Base-by-base conservation (phyloP, 2,888 invertebrate genomes). In the Pollenia griseotomentosa region DNA sequence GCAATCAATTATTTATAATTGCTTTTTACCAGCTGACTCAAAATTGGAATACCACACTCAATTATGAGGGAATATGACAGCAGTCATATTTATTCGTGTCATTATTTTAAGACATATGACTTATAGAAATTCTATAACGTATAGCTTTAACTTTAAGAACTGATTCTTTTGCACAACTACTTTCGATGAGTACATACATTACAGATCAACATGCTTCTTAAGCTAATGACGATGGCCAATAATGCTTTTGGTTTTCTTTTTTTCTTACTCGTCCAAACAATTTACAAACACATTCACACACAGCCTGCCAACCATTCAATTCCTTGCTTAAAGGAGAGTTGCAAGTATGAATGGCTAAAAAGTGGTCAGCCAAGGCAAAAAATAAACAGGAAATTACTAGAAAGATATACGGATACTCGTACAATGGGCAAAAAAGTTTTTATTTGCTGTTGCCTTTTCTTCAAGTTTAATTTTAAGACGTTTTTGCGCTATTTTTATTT, bases 141-240 rank as follows among this genome's bases (percentile, higher is more conserved):
- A n/a, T n/a, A n/a, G n/a, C n/a, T n/a, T 33, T 6, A 33, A 0
- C 33, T 10, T 11, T 0, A 73, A 33, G 42, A 65, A 44, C 4
- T 19, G 23, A 79, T 79, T 23, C 33, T 19, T 81, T 73, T 23
- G 0, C 8, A 55, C 46, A 16, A 14, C 73, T 73, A 55, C 1
- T 10, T 7, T 5, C 46, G 9, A 46, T 40, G n/a, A 14, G 44
- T 46, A 19, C 12, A 16, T 16, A 16, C 9, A 33, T 12, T 33
- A 19, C n/a, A 59, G 61, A 61, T 66, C 53, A 33, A 63, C 68
- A 61, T 53, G 75, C 59, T 70, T 33, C 48, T 70, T 63, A 40
- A 23, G 70, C 73, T 81, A 73, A 83, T 77, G 77, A 59, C 42
- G 66, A 42, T 46, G 83, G 57, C 71, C 71, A 73, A 81, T 65